A percentile compares a stretch with the other conserved stretches of the same genome.
These are phyloP conservation scores for Synanthedon vespiformis DNA, from an alignment of 2,888 invertebrate genomes.

Conservation along the genomic window DNA sequence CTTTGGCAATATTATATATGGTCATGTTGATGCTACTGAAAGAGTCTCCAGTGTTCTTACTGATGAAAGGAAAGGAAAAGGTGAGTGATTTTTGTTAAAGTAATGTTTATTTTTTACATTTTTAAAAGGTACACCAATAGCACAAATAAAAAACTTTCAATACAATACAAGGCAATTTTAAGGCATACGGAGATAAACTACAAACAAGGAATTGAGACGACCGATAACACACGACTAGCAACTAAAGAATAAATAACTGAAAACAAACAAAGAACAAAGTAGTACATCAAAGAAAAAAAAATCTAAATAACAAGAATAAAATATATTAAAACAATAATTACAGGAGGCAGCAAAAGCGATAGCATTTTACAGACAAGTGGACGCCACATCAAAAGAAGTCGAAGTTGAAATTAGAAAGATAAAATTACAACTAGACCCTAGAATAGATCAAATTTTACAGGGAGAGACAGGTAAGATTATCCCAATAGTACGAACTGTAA, in stretches of 20 bases:
- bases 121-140: too few relatives aligned
- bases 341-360: conserved; percentile 38
- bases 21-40: conserved; percentile 22
- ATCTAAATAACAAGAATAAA: too few relatives aligned
- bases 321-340: conserved; percentile 3
- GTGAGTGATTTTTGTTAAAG: conserved; percentile 10
- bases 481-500: too few relatives aligned
- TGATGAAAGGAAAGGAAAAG: conserved; percentile 31
- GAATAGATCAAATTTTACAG: conserved; percentile 21
- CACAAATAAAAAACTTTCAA: too few relatives aligned
- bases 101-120: too few relatives aligned
- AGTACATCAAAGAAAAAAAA: too few relatives aligned
- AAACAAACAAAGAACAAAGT: too few relatives aligned
- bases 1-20: conserved; percentile 23
- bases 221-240: too few relatives aligned
- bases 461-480: conserved; percentile 15
- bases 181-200: too few relatives aligned
- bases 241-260: too few relatives aligned
- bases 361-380: conserved; percentile 30
- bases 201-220: too few relatives aligned
- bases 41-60: conserved; percentile 38
- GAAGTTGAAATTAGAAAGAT: conserved; percentile 33
- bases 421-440: conserved; percentile 27
- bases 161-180: too few relatives aligned
- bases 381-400: conserved; percentile 28